phyloP scores from a whole-genome alignment of 2,797 vertebrate species.

The Phoeniculus purpureus region DNA sequence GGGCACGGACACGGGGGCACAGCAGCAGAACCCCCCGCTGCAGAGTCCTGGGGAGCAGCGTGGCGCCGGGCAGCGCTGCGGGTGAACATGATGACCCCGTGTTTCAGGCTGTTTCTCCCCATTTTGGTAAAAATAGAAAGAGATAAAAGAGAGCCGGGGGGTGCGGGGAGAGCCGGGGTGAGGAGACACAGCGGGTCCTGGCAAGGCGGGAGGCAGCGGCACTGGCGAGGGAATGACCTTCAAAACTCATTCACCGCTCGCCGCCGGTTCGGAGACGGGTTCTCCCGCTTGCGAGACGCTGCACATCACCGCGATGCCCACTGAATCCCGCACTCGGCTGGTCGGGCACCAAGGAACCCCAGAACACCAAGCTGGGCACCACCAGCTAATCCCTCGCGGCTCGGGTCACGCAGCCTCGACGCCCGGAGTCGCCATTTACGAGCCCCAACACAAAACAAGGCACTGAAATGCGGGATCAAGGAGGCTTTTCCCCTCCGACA shows the following conservation, averaged over 20 bases:
- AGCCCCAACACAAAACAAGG: neutral
- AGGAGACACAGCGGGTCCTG: neutral
- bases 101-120: neutral
- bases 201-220: constrained; percentile 23
- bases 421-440: neutral
- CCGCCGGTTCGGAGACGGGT: neutral
- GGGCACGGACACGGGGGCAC: fast-evolving
- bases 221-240: constrained; percentile 76
- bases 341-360: constrained; percentile 7
- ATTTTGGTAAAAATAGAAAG: neutral
- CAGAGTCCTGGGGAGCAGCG: neutral
- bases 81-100: fast-evolving
- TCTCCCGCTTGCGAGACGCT: constrained; percentile 29
- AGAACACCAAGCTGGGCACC: neutral
- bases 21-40: fast-evolving
- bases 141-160: neutral
- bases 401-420: neutral
- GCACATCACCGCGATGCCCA: neutral
- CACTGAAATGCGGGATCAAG: neutral
- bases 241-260: constrained; percentile 67
- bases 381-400: neutral
- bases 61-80: neutral
- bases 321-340: constrained; percentile 37
- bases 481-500: neutral
- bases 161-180: neutral